These are phyloP conservation scores for Sterrhoptilus dennistouni DNA, from an alignment of 2,113 vertebrate genomes.

Conservation along the genomic window DNA sequence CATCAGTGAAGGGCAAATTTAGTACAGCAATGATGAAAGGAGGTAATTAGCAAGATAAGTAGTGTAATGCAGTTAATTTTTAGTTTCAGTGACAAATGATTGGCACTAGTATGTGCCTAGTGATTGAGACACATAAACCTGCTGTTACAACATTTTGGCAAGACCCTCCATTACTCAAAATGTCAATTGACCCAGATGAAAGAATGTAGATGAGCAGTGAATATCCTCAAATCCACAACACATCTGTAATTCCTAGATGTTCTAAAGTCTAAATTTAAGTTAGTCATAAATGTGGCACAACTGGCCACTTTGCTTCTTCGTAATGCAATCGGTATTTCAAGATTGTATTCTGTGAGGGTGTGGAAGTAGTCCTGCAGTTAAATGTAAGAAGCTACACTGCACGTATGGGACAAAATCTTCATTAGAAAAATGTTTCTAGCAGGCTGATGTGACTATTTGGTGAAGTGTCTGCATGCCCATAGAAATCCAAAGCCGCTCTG, in stretches of 20 bases:
- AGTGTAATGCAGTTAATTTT: neutral
- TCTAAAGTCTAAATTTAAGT: neutral
- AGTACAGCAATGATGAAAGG: neutral
- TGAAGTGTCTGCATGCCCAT: neutral
- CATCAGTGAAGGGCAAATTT: neutral
- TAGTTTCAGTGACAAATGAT: neutral
- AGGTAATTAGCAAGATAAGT: neutral
- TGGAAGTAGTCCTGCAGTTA: neutral
- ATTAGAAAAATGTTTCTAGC: neutral
- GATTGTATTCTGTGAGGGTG: rapidly evolving
- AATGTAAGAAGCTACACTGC: neutral
- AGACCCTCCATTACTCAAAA: neutral
- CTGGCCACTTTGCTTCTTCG: neutral
- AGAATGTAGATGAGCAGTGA: neutral
- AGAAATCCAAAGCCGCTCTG: neutral
- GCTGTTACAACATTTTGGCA: neutral
- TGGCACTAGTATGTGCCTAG: neutral
- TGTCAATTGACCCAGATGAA: neutral
- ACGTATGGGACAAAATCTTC: neutral
- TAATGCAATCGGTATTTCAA: neutral
- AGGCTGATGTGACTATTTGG: neutral
- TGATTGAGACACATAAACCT: neutral
- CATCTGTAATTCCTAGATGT: neutral
- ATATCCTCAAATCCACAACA: neutral
- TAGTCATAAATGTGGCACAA: neutral